Percentiles rank a stretch among this genome's conserved stretches.
Conservation (phyloP, 2,888 invertebrate species). For the Caenorhabditis virilis region DNA sequence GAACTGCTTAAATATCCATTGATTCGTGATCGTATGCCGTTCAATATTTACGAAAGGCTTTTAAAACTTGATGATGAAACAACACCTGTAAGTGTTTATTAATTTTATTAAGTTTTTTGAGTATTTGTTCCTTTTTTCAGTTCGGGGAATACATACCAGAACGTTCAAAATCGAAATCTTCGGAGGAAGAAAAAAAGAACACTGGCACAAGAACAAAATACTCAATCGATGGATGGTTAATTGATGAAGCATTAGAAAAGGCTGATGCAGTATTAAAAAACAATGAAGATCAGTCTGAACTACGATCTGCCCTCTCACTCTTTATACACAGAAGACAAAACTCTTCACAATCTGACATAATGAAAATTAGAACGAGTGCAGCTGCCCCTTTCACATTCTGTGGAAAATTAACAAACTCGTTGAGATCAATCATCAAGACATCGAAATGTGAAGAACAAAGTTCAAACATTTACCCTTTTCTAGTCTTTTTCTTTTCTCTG, state of each 20-base stretch:
- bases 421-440: slow-evolving; percentile 53
- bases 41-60: slow-evolving; percentile 16
- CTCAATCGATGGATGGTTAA: slow-evolving; percentile 57
- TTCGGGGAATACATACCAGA: too few relatives aligned
- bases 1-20: slow-evolving; percentile 46
- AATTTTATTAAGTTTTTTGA: neutral
- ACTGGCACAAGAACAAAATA: neutral
- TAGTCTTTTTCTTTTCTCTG: slow-evolving; percentile 64
- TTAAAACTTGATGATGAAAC: slow-evolving; percentile 28
- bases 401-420: slow-evolving; percentile 58
- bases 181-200: neutral
- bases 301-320: slow-evolving; percentile 14
- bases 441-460: slow-evolving; percentile 52
- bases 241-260: slow-evolving; percentile 44
- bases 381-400: slow-evolving; percentile 66
- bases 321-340: slow-evolving; percentile 20
- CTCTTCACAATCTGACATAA: slow-evolving; percentile 14
- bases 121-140: neutral
- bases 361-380: slow-evolving; percentile 46
- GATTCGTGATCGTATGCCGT: slow-evolving; percentile 47
- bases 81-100: neutral
- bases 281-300: slow-evolving; percentile 11
- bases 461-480: slow-evolving; percentile 58
- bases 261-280: slow-evolving; percentile 6
- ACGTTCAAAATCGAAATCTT: slow-evolving; percentile 3